These are phyloP conservation scores for Nudaria mundana DNA, from an alignment of 2,888 invertebrate species.

Conservation along the genomic window DNA sequence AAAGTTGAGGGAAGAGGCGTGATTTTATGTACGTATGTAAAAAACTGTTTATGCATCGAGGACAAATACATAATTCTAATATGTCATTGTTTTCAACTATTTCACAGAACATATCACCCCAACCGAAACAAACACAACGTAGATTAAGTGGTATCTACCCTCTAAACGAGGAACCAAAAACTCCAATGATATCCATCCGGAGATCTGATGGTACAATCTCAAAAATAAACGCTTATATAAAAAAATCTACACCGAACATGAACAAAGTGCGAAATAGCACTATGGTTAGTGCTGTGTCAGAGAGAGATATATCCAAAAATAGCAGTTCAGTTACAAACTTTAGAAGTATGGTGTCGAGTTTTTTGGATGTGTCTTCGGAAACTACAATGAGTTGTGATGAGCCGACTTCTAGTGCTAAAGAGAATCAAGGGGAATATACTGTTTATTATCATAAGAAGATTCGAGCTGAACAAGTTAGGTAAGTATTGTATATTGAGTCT, in stretches of 20 bases:
- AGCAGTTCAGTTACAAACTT: not conserved
- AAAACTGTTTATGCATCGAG: too few species aligned
- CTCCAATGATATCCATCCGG: slow-evolving; percentile 39
- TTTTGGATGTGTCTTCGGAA: not conserved
- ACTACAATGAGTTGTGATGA: slow-evolving; percentile 8
- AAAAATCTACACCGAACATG: slow-evolving; percentile 26
- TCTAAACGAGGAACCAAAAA: slow-evolving; percentile 33
- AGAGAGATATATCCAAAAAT: not conserved
- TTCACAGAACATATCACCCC: slow-evolving; percentile 28
- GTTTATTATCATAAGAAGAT: slow-evolving; percentile 55
- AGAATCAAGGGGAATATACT: slow-evolving; percentile 11
- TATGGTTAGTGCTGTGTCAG: too few species aligned
- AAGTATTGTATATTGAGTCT: too few species aligned
- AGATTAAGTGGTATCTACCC: slow-evolving; percentile 56
- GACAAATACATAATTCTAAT: too few species aligned
- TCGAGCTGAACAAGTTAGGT: slow-evolving; percentile 42
- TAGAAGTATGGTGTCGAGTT: not conserved
- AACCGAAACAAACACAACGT: slow-evolving; percentile 35
- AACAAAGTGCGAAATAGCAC: not conserved
- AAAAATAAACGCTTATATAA: slow-evolving; percentile 54
- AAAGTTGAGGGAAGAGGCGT: too few species aligned
- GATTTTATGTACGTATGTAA: too few species aligned
- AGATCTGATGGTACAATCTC: slow-evolving; percentile 48
- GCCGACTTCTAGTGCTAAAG: slow-evolving; percentile 7
- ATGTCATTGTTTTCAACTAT: not conserved